These are phyloP conservation scores for Hyla sarda DNA, from an alignment of 2,113 vertebrate genomes.

Conservation along the genomic window DNA sequence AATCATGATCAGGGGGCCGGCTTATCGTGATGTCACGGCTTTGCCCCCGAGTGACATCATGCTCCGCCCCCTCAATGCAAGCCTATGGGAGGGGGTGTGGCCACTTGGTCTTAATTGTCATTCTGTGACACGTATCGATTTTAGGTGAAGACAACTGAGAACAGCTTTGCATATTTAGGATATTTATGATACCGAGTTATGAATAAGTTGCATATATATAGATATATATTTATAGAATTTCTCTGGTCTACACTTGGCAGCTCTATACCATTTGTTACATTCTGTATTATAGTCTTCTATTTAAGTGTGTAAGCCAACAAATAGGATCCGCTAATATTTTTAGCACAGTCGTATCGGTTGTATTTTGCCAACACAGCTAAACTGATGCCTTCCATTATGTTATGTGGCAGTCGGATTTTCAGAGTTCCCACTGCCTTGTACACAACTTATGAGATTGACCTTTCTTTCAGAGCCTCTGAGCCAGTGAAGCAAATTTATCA, in stretches of 20 bases:
- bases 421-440: conserved; percentile 16
- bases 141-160: too few species aligned
- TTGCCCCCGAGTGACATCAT: too few species aligned
- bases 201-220: not conserved
- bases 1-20: too few species aligned
- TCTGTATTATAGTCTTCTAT: not conserved
- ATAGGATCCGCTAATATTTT: conserved; percentile 6
- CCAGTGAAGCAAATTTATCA: conserved; percentile 30
- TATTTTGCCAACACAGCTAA: conserved; percentile 29
- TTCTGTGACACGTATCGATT: too few species aligned
- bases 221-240: not conserved
- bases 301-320: conserved; percentile 1
- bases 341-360: conserved; percentile 2
- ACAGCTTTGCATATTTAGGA: too few species aligned
- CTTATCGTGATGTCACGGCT: too few species aligned
- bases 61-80: too few species aligned
- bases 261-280: not conserved
- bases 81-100: too few species aligned
- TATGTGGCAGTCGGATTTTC: conserved; percentile 23
- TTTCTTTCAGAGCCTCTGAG: conserved; percentile 42
- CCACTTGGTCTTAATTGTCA: too few species aligned
- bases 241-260: not conserved
- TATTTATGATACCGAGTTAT: not conserved
- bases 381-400: conserved; percentile 37
- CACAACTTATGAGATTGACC: conserved; percentile 48